Conservation (phyloP, 2,888 invertebrate genomes). For the Melanchra persicariae region DNA sequence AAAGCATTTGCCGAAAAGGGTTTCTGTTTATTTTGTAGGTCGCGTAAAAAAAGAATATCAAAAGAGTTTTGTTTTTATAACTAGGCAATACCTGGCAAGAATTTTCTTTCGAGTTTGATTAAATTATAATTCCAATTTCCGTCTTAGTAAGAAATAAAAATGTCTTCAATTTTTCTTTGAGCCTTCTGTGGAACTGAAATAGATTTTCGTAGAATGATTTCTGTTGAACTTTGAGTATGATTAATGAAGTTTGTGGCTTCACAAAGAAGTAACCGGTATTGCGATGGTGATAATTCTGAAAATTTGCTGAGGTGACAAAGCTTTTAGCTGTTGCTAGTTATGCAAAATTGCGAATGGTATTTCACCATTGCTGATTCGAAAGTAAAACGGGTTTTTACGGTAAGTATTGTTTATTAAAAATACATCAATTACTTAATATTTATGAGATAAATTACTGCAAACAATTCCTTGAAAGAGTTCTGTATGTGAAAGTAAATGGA, state of each 20-base stretch:
- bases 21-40: constrained; percentile 36
- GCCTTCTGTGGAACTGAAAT: constrained; percentile 34
- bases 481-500: too few species aligned
- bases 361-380: too few species aligned
- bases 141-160: constrained; percentile 47
- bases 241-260: constrained; percentile 55
- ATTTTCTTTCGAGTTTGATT: constrained; percentile 54
- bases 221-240: constrained; percentile 48
- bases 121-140: constrained; percentile 64
- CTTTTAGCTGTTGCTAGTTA: constrained; percentile 26
- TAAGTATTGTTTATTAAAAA: too few species aligned
- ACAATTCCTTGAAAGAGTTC: too few species aligned
- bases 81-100: constrained; percentile 42
- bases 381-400: too few species aligned
- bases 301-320: constrained; percentile 40
- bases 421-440: too few species aligned
- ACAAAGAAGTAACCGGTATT: constrained; percentile 45
- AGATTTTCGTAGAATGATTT: constrained; percentile 43
- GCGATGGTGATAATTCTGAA: constrained; percentile 50
- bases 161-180: constrained; percentile 43
- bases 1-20: constrained; percentile 51
- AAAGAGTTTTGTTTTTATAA: constrained; percentile 51
- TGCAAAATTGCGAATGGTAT: constrained; percentile 2
- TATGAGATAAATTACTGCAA: too few species aligned
- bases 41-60: constrained; percentile 40